Conservation (phyloP, 2,113 vertebrate genomes). For the Empidonax alnorum region DNA sequence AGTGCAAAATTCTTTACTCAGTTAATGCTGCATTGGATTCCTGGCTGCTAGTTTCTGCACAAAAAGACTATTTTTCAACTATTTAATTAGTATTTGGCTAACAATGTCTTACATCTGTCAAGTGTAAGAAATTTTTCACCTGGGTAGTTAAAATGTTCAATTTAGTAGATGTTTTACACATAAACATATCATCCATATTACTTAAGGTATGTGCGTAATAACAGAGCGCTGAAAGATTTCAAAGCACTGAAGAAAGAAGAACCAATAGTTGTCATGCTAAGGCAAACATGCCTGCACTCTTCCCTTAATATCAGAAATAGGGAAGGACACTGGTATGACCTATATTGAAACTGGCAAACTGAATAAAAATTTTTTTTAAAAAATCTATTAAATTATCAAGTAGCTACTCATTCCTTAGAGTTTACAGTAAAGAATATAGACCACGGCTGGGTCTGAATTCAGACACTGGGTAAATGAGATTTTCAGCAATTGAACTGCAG, state of each 20-base stretch:
- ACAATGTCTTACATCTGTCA: not conserved
- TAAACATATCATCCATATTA: not conserved
- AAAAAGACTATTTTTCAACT: not conserved
- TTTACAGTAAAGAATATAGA: not conserved
- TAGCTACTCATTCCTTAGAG: not conserved
- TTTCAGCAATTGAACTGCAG: conserved; percentile 5
- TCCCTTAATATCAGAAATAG: not conserved
- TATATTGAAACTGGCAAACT: not conserved
- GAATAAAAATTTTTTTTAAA: not conserved
- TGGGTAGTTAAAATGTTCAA: not conserved
- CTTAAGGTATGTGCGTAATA: not conserved
- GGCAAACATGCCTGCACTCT: not conserved
- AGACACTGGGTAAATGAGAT: not conserved
- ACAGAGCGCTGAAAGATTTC: not conserved
- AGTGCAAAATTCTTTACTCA: not conserved
- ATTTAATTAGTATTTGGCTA: not conserved
- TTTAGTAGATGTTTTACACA: not conserved
- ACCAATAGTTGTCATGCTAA: not conserved
- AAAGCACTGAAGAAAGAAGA: not conserved
- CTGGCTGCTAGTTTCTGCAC: not conserved
- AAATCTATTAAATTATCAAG: not conserved
- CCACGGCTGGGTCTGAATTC: not conserved
- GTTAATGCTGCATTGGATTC: not conserved
- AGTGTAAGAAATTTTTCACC: not conserved
- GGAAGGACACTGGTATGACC: not conserved